Base-by-base conservation (phyloP, 2,888 invertebrate genomes). In the Xanthia togata region DNA sequence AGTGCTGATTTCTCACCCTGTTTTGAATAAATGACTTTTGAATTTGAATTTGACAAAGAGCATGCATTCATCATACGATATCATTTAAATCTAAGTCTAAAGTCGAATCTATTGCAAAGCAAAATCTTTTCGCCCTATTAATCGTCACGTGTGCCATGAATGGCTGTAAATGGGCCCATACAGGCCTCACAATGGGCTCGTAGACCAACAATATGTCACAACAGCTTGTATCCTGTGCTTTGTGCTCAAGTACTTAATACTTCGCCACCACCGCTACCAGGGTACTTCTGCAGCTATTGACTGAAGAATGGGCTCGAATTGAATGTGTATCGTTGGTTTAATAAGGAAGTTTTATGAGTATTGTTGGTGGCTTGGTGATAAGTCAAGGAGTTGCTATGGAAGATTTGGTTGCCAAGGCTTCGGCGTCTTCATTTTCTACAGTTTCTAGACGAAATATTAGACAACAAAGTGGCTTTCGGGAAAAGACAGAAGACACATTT, bases 171-270 rank as follows among this genome's bases (percentile, higher is more conserved):
- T 76, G 73, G 76, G 63, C 31, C 79, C 81, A 75, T 87, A 83
- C 76, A 80, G 60, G 80, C 72, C 76, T 79, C 78, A 90, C 90
- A 91, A 90, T 87, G 73, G 80, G 47, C 83, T 78, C 78, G 74
- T 83, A 82, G 80, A 82, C 89, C 86, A 81, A 86, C 86, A 90
- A 86, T 85, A 81, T 81, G 76, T 70, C 78, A 83, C 85, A 88
- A 89, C 90, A 89, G 84, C 88, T 87, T 86, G 87, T 86, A 90
- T 91, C 90, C 90, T 90, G 90, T 79, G 73, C 80, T 88, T 91
- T 90, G 88, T 90, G 85, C 63, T 31, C 70, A 57, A 83, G 78
- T 70, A 31, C 78, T 72, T 75, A 50, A 69, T 77, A 50, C 81
- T 72, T 63, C 23, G 69, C 70, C 26, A 73, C 63, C 31, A 70